A percentile compares a stretch with the other conserved stretches of the same genome.
Conservation (phyloP, 2,797 vertebrate genomes). For the Phoxinus dragarum region DNA sequence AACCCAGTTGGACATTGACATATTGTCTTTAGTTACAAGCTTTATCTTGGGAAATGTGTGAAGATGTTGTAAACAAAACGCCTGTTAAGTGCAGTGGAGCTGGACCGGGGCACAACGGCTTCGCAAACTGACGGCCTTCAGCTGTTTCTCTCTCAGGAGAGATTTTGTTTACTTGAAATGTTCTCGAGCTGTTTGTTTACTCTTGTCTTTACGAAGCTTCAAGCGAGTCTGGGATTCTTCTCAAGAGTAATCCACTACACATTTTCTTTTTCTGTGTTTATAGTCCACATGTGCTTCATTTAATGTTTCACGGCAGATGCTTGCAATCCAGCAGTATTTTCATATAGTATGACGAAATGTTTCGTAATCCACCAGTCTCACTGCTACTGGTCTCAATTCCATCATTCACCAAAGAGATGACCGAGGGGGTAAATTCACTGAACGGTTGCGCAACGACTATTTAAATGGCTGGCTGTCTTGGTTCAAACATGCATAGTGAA, state of each 20-base stretch:
- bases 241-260: constrained; percentile 33
- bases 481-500: neutral
- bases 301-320: constrained; percentile 36
- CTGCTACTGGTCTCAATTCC: constrained; percentile 33
- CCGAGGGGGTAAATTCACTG: neutral
- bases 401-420: constrained; percentile 41
- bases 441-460: constrained; percentile 6
- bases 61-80: constrained; percentile 31
- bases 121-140: constrained; percentile 25
- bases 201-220: constrained; percentile 19
- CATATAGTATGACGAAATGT: constrained; percentile 44
- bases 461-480: constrained; percentile 13
- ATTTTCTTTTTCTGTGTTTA: constrained; percentile 31
- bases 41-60: constrained; percentile 19
- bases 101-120: neutral
- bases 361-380: constrained; percentile 34
- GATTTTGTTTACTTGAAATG: constrained; percentile 48
- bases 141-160: constrained; percentile 48
- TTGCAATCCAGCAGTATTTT: constrained; percentile 33
- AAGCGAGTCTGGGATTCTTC: constrained; percentile 25
- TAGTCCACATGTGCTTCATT: constrained; percentile 40
- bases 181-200: constrained; percentile 41
- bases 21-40: constrained; percentile 17
- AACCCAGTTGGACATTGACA: constrained; percentile 15
- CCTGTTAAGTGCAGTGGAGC: constrained; percentile 5